A percentile compares a stretch with the other conserved stretches of the same genome.
Evolutionary conservation across 1,140 invertebrate genomes (phyloP).

Genomic region (Diorhabda carinulata): DNA sequence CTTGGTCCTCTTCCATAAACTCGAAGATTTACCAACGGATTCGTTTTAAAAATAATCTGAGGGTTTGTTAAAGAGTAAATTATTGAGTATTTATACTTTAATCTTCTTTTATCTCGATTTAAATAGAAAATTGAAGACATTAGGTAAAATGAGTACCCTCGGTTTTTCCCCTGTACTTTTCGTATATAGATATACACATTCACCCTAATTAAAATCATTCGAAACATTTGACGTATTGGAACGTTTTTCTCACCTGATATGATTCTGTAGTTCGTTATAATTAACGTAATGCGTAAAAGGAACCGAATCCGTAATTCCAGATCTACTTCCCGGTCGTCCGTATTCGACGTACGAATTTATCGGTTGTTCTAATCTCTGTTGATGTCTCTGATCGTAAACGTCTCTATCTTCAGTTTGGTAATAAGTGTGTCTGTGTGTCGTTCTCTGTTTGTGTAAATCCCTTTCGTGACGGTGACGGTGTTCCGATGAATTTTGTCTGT

Average conservation of each 20-base stretch:
- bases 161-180: too few species aligned
- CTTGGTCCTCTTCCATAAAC: too few species aligned
- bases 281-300: slow-evolving; percentile 77
- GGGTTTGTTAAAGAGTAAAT: too few species aligned
- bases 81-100: too few species aligned
- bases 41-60: too few species aligned
- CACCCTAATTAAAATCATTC: too few species aligned
- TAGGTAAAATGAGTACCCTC: too few species aligned
- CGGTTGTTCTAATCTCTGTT: slow-evolving; percentile 26
- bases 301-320: slow-evolving; percentile 54
- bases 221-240: too few species aligned
- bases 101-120: too few species aligned
- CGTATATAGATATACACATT: too few species aligned
- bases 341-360: slow-evolving; percentile 39
- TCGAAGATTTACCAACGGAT: too few species aligned
- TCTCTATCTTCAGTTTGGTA: slow-evolving; percentile 38
- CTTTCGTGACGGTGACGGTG: slow-evolving; percentile 29
- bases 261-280: slow-evolving; percentile 79
- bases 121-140: too few species aligned
- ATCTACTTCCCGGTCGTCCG: slow-evolving; percentile 53
- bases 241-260: slow-evolving; percentile 60
- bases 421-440: slow-evolving; percentile 35
- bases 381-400: slow-evolving; percentile 32
- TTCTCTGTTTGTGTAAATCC: slow-evolving; percentile 33
- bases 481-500: slow-evolving; percentile 33